Conservation (phyloP, 2,113 vertebrate species). For the Clarias magur region DNA sequence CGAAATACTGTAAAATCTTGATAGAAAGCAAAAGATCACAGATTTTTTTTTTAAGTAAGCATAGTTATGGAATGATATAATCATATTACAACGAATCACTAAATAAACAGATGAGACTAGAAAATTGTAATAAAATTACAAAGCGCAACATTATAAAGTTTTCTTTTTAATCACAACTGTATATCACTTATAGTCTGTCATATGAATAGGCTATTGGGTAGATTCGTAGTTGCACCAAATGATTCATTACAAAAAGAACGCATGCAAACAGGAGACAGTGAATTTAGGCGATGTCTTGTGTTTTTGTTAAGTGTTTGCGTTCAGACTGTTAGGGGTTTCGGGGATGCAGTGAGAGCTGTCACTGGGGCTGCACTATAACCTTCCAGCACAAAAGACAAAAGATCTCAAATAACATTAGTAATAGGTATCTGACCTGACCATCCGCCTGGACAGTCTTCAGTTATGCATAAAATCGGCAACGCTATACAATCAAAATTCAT, state of each 20-base stretch:
- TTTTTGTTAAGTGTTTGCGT: neutral
- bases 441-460: neutral
- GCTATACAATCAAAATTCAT: neutral
- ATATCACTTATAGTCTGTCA: neutral
- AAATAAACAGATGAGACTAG: neutral
- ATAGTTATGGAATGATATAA: neutral
- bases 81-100: neutral
- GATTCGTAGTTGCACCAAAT: neutral
- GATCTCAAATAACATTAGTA: neutral
- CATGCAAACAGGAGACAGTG: neutral
- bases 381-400: neutral
- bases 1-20: neutral
- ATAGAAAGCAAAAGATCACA: neutral
- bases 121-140: neutral
- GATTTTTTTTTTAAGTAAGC: neutral
- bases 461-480: neutral
- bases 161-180: neutral
- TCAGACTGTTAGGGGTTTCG: neutral
- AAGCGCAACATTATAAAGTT: neutral
- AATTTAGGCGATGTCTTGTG: neutral
- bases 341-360: slow-evolving; percentile 3
- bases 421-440: neutral
- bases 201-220: neutral
- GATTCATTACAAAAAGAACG: neutral
- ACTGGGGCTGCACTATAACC: neutral